Percentiles rank a stretch among this genome's conserved stretches.
Evolutionary conservation across 2,113 vertebrate species (phyloP).

Genomic region (Rhinolophus sinicus): DNA sequence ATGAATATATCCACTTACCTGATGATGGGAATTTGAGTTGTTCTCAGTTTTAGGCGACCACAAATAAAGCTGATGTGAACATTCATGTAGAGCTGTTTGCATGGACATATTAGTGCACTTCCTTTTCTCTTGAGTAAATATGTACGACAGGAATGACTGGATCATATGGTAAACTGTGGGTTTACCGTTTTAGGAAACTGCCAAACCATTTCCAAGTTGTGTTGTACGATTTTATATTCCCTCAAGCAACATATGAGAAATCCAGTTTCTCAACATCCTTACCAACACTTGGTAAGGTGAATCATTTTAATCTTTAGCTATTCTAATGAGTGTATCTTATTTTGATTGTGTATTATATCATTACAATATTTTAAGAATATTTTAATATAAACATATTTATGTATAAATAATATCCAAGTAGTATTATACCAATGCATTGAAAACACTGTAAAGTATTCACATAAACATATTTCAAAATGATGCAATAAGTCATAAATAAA

Average conservation of each 20-base stretch:
- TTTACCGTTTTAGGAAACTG: not conserved
- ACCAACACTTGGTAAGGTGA: not conserved
- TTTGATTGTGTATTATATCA: not conserved
- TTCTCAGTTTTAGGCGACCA: not conserved
- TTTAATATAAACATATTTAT: not conserved
- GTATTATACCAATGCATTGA: not conserved
- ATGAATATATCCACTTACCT: not conserved
- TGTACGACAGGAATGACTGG: not conserved
- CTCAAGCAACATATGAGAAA: not conserved
- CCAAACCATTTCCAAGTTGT: not conserved
- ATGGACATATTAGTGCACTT: too few species aligned
- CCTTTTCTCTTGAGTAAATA: not conserved
- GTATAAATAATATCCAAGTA: not conserved
- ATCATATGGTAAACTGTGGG: not conserved
- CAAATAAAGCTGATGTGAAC: not conserved
- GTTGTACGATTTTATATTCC: not conserved
- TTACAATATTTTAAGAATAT: not conserved
- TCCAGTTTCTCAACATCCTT: not conserved
- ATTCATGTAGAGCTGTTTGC: not conserved
- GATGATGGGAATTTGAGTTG: not conserved
- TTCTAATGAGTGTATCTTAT: not conserved
- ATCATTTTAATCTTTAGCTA: not conserved
- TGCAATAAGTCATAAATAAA: not conserved
- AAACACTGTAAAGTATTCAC: not conserved
- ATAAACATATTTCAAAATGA: not conserved